Evolutionary conservation across 2,797 vertebrate species (phyloP).

Genomic region (Darevskia nairensis): DNA sequence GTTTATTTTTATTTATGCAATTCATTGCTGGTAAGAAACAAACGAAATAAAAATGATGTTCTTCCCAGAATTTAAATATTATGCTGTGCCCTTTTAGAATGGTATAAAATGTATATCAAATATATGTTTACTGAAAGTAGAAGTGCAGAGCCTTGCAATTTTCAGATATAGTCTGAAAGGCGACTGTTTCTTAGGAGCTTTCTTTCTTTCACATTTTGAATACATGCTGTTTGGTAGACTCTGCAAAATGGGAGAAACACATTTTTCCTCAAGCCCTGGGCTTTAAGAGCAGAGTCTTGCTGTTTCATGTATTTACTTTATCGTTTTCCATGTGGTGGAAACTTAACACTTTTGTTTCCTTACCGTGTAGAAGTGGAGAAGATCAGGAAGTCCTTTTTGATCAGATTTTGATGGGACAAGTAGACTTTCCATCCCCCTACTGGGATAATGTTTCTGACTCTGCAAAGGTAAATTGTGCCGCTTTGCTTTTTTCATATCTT

Average conservation of each 20-base stretch:
- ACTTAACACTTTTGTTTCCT: slow-evolving; percentile 62
- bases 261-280: background rate
- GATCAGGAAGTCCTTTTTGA: slow-evolving; percentile 95
- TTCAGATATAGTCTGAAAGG: background rate
- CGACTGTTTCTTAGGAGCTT: background rate
- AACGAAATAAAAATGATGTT: slow-evolving; percentile 6
- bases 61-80: background rate
- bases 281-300: slow-evolving; percentile 8
- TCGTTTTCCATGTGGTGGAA: slow-evolving; percentile 24
- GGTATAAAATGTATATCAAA: slow-evolving; percentile 48
- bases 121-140: slow-evolving; percentile 35
- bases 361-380: slow-evolving; percentile 82
- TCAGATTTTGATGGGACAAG: slow-evolving; percentile 91
- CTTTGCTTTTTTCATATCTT: background rate
- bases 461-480: slow-evolving; percentile 85
- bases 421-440: slow-evolving; percentile 92
- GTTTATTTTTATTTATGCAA: slow-evolving; percentile 39
- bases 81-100: slow-evolving; percentile 53
- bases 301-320: slow-evolving; percentile 18
- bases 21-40: slow-evolving; percentile 45
- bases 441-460: slow-evolving; percentile 95
- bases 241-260: slow-evolving; percentile 7
- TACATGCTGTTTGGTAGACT: background rate
- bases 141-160: background rate
- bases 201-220: background rate